Evolutionary conservation across 2,113 vertebrate genomes (phyloP).

Genomic region (Sarotherodon lohbergeri): DNA sequence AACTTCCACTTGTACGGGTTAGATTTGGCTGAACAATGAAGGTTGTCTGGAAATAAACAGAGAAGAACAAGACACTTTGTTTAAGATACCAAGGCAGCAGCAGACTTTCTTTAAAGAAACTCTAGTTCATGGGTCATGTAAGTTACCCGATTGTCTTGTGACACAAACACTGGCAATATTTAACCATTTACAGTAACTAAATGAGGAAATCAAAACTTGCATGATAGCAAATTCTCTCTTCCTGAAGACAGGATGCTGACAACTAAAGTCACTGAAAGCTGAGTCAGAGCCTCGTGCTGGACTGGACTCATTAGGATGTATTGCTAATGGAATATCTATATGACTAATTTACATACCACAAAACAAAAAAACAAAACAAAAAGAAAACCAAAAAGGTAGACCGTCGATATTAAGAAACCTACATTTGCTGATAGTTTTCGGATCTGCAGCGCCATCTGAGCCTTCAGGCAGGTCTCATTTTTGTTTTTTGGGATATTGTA

Average conservation of each 20-base stretch:
- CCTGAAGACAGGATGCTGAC: background rate
- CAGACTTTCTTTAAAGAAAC: background rate
- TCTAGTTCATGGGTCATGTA: background rate
- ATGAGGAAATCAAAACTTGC: constrained; percentile 6
- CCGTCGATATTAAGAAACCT: background rate
- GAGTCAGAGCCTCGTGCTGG: background rate
- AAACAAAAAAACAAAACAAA: background rate
- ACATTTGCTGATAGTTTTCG: constrained; percentile 5
- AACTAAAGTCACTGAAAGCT: background rate
- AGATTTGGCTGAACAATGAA: constrained; percentile 52
- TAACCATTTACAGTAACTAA: background rate
- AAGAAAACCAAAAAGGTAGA: fast-evolving
- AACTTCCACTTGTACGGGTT: background rate
- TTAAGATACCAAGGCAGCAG: background rate
- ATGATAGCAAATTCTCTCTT: background rate
- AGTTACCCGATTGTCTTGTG: background rate
- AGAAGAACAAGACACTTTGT: background rate
- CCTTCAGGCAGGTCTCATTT: constrained; percentile 25
- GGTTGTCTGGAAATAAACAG: constrained; percentile 17
- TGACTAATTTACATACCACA: background rate
- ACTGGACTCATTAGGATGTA: background rate
- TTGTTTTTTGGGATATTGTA: constrained; percentile 6
- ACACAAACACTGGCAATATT: background rate
- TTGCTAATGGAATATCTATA: background rate
- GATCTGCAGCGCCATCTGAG: constrained; percentile 50